phyloP scores from a whole-genome alignment of 2,888 invertebrate genomes.

The Tenthredo mesomela region DNA sequence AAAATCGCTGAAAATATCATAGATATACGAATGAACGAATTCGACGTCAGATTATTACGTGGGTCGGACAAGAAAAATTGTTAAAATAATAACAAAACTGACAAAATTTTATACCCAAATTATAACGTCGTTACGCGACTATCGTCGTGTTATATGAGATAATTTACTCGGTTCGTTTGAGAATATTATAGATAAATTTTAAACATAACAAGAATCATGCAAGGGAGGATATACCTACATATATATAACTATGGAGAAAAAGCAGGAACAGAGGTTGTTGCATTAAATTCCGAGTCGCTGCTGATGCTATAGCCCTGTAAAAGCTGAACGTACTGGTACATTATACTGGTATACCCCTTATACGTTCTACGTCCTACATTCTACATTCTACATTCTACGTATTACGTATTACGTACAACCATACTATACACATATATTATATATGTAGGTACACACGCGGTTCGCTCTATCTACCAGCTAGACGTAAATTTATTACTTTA shows the following conservation, averaged over 20 bases:
- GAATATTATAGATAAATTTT: background rate
- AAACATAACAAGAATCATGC: background rate
- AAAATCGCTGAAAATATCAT: too few relatives aligned
- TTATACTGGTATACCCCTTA: background rate
- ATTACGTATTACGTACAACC: background rate
- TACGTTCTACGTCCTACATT: background rate
- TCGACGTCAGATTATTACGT: background rate
- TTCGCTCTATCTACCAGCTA: too few relatives aligned
- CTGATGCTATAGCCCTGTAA: too few relatives aligned
- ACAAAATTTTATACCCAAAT: too few relatives aligned
- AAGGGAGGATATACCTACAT: too few relatives aligned
- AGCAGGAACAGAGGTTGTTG: background rate
- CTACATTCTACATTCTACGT: background rate
- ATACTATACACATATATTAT: background rate
- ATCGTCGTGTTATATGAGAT: background rate
- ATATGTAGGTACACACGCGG: background rate
- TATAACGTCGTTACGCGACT: too few relatives aligned
- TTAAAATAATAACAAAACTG: too few relatives aligned
- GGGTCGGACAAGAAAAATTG: background rate
- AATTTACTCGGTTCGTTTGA: background rate
- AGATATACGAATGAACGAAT: background rate
- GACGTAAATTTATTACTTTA: constrained; percentile 10
- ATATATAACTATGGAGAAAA: background rate
- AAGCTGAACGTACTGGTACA: background rate
- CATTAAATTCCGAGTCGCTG: constrained; percentile 2